These are phyloP conservation scores for Esox lucius DNA, from an alignment of 2,797 vertebrate species.

Conservation along the genomic window DNA sequence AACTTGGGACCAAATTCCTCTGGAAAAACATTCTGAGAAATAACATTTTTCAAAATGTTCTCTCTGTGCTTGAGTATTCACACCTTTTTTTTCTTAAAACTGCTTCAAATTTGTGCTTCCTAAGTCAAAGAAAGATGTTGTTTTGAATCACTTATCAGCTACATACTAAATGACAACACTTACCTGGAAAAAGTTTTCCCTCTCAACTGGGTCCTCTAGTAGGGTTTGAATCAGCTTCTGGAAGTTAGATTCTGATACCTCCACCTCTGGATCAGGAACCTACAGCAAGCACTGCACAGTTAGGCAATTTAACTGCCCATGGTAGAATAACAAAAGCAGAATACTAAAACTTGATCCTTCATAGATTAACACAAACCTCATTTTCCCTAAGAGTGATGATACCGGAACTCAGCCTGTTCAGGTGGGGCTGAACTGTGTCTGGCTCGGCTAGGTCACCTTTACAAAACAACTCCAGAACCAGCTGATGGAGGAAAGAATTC, in stretches of 20 bases:
- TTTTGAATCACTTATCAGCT: background rate
- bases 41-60: background rate
- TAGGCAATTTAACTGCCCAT: background rate
- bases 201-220: constrained; percentile 12
- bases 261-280: constrained; percentile 37
- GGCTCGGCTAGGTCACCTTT: background rate
- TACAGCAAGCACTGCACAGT: background rate
- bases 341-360: too few species aligned
- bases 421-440: constrained; percentile 4
- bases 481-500: constrained; percentile 6
- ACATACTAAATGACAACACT: background rate
- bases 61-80: too few species aligned
- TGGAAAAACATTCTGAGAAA: background rate
- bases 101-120: background rate
- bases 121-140: background rate
- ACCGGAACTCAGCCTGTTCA: constrained; percentile 2
- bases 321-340: background rate
- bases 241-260: constrained; percentile 53
- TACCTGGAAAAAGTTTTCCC: constrained; percentile 25
- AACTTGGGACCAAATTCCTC: background rate
- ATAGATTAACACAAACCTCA: background rate
- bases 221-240: constrained; percentile 51
- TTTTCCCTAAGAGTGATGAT: constrained; percentile 1
- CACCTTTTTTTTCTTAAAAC: background rate
- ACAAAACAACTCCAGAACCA: constrained; percentile 25